Evolutionary conservation across 2,888 invertebrate genomes (phyloP).

Genomic region (Dolomedes plantarius): DNA sequence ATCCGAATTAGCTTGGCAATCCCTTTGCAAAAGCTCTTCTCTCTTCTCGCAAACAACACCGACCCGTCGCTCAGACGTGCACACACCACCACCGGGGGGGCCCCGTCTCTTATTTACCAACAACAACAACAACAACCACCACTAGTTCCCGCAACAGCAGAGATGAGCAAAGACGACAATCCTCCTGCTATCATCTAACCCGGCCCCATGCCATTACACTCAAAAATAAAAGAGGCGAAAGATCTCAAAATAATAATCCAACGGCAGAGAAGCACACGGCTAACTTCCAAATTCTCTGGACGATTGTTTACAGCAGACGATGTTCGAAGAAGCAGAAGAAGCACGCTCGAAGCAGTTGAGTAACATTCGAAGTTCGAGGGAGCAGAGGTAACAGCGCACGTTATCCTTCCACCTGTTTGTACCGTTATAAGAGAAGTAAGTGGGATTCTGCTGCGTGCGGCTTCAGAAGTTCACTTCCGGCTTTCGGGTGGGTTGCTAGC

Average conservation of each 20-base stretch:
- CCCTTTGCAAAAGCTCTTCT: conserved; percentile 5
- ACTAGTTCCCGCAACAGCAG: background rate
- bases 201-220: conserved; percentile 60
- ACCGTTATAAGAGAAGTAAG: conserved; percentile 60
- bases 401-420: conserved; percentile 61
- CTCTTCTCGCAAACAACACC: conserved; percentile 23
- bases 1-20: conserved; percentile 53
- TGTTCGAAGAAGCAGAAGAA: background rate
- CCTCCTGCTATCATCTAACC: conserved; percentile 41
- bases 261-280: no score
- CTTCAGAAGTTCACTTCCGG: conserved; percentile 62
- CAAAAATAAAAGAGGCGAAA: no score
- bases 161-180: background rate
- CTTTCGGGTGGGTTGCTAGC: conserved; percentile 55
- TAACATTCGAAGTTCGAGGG: background rate
- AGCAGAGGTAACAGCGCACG: conserved; percentile 20
- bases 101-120: background rate
- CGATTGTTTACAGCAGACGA: background rate
- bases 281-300: no score
- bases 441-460: conserved; percentile 25
- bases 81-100: background rate
- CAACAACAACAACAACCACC: background rate
- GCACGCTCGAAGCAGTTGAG: background rate
- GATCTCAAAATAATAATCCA: no score
- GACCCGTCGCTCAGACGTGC: background rate